Base-by-base conservation (phyloP, 2,797 vertebrate species). In the Sebastes steindachneri region DNA sequence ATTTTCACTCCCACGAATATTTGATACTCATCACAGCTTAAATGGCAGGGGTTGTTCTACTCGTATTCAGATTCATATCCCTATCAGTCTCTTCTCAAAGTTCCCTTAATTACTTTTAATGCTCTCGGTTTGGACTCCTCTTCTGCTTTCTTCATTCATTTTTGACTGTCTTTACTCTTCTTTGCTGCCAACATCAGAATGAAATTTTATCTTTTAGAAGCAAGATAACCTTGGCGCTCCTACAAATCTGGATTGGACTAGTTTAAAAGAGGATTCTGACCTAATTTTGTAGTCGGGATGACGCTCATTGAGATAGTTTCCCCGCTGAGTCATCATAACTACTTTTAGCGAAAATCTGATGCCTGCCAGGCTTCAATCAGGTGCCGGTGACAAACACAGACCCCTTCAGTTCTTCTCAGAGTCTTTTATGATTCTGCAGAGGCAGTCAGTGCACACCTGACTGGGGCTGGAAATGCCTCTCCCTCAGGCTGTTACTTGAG, bases 401-500 rank as follows among this genome's bases (percentile, higher is more conserved):
- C 31, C 59, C 28, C 62, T 58, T 66, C 17, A 54, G 33, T 29
- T 72, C 55, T 31, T 70, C 45, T 75, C 12, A 25, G 15, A n/a
- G 66, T 67, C 26, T 68, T 76, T 86, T 83, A 54, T 78, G 72
- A 79, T 78, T 86, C 69, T 70, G 74, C 53, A 48, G 17, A 76
- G 68, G 66, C 41, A 70, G 48, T 19, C 51, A 70, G 41, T 19
- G 37, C 66, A 76, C 83, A 91, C 82, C 86, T 85, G 79, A 88
- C 73, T 58, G 28, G 54, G 77, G 58, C 80, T 86, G 85, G 73
- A 91, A 90, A 90, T 83, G 79, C 75, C 29, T 75, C 79, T 86
- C 86, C 88, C 82, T 66, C 28, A 75, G 85, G 84, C 68, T 82
- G 90, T 86, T 93, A 93, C 83, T 83, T 88, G 93, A 94, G 91